Evolutionary conservation across 2,797 vertebrate species (phyloP), one percentile per base, ranked within the genome.

Genomic region (Acipenser oxyrinchus): DNA sequence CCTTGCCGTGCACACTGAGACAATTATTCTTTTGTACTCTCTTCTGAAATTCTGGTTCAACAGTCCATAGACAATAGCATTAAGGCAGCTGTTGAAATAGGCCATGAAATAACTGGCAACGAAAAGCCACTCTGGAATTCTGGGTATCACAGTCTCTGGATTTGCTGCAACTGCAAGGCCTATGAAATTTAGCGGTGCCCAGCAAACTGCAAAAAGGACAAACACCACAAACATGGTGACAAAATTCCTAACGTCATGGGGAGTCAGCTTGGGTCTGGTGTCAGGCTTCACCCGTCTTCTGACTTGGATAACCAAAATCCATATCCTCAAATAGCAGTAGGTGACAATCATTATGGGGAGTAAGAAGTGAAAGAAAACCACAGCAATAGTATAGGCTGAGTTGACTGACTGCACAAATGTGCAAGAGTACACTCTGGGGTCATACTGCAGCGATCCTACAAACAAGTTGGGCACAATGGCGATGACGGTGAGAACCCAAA

Each of bases 381-480:
- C 82, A 0, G 88, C 83, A 12, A 87, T 80, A 0, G 89, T 90
- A 23, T 91, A 91, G 0, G 82, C 73, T 0, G 89, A 85, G 67
- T 37, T 98, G 75, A 94, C 91, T 0, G 96, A 94, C 67, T 98
- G 96, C 9, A 90, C 81, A 48, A 97, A 99, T 0, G 96, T 97
- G 72, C 95, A 98, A 0, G 96, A 99, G 74, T 95, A 99, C 80
- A 99, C 83, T 49, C 95, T 85, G 0, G 92, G 89, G 79, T 99
- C 96, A 0, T 98, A 99, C 50, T 92, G 95, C 5, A 99, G 86
- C 0, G 95, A 97, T 48, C 94, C 94, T 55, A 93, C 89, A 4
- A 89, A 93, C 57, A 98, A 73, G 74, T 98, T 99, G 80, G 96
- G 96, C 82, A 95, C 80, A 0, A 97, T 94, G 18, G 95, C 96